A percentile compares a stretch with the other conserved stretches of the same genome.
These are phyloP conservation scores for Strix aluco DNA, from an alignment of 2,113 vertebrate species.

Conservation along the genomic window DNA sequence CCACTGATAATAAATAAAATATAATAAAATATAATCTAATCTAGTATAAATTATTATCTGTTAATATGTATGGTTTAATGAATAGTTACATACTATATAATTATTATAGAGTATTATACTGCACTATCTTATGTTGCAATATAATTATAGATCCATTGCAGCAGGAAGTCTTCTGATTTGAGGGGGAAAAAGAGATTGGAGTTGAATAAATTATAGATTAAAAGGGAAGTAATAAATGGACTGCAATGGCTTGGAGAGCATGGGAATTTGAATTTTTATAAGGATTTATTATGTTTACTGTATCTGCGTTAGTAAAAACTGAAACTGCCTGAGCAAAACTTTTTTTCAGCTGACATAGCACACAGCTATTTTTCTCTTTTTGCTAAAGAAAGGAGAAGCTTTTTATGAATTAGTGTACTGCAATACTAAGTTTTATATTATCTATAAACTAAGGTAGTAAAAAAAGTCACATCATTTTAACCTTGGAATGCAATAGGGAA, in stretches of 20 bases:
- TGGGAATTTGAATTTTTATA: slow-evolving; percentile 49
- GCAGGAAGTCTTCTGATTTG: background rate
- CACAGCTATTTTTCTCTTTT: background rate
- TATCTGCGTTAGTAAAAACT: slow-evolving; percentile 39
- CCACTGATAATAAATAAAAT: background rate
- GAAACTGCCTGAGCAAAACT: slow-evolving; percentile 12
- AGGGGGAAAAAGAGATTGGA: background rate
- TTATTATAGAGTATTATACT: background rate
- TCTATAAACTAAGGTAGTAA: slow-evolving; percentile 54
- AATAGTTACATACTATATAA: background rate
- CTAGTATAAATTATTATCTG: background rate
- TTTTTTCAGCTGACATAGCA: slow-evolving; percentile 40
- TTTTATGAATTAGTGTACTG: slow-evolving; percentile 43
- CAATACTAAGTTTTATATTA: slow-evolving; percentile 24
- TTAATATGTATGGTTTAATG: background rate
- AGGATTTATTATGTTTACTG: slow-evolving; percentile 63
- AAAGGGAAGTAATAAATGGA: slow-evolving; percentile 21
- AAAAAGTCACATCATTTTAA: slow-evolving; percentile 32
- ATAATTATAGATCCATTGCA: background rate
- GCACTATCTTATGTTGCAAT: background rate
- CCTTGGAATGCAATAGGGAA: slow-evolving; percentile 4
- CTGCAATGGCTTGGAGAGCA: background rate
- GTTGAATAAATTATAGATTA: slow-evolving; percentile 28
- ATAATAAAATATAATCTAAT: background rate
- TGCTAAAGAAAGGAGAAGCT: background rate